These are phyloP conservation scores for Phaetusa simplex DNA, from an alignment of 2,113 vertebrate species.

Conservation along the genomic window DNA sequence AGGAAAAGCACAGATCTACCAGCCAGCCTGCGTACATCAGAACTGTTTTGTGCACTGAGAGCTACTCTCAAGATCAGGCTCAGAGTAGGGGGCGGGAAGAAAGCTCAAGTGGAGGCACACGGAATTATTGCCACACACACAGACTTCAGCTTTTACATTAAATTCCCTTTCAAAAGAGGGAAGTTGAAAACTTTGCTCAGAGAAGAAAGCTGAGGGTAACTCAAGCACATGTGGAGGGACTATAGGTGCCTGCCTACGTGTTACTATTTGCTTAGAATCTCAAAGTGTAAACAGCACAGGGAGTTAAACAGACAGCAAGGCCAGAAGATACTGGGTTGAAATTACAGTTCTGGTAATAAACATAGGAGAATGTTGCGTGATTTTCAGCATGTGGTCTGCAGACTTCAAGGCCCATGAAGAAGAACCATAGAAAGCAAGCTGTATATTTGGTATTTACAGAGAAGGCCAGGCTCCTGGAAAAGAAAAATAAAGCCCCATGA, in stretches of 20 bases:
- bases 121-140: neutral
- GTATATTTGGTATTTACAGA: neutral
- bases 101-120: neutral
- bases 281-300: neutral
- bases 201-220: neutral
- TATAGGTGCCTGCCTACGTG: accelerated
- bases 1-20: neutral
- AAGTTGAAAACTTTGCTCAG: neutral
- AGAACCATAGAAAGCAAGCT: neutral
- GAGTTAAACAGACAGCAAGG: neutral
- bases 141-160: neutral
- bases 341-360: neutral
- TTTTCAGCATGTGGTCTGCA: neutral
- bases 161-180: neutral
- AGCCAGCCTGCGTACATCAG: neutral
- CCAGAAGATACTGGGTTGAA: neutral
- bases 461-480: neutral
- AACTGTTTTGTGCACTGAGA: neutral
- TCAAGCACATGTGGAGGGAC: neutral
- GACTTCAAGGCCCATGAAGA: neutral
- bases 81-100: accelerated
- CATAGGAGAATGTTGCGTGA: neutral
- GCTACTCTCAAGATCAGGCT: neutral
- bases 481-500: neutral
- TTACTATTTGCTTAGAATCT: neutral